Evolutionary conservation across 1,140 invertebrate genomes (phyloP).

Genomic region (Drosophila kohkoa): DNA sequence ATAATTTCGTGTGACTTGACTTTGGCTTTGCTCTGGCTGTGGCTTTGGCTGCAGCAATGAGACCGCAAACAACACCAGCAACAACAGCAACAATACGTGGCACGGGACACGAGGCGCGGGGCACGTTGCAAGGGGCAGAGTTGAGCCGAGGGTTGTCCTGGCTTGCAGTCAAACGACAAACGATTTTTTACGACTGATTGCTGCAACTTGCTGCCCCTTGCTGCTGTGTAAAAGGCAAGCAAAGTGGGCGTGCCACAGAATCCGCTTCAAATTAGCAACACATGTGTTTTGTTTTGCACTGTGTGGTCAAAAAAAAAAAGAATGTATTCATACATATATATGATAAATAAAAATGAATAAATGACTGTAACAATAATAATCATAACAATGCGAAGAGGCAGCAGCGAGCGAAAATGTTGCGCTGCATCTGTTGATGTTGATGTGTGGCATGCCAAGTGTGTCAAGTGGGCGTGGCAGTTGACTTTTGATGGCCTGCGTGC

Average conservation of each 20-base stretch:
- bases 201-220: conserved; percentile 23
- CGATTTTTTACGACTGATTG: conserved; percentile 36
- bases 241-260: conserved; percentile 67
- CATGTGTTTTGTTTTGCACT: conserved; percentile 54
- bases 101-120: not conserved
- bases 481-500: conserved; percentile 57
- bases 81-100: conserved; percentile 13
- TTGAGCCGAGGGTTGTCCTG: conserved; percentile 46
- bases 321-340: too few relatives aligned
- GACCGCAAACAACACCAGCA: conserved; percentile 12
- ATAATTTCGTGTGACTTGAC: conserved; percentile 79
- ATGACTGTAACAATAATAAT: conserved; percentile 14
- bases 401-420: conserved; percentile 27
- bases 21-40: conserved; percentile 26
- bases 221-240: not conserved
- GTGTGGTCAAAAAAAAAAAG: not conserved
- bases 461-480: conserved; percentile 63
- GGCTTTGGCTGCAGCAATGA: conserved; percentile 23
- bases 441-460: not conserved
- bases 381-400: conserved; percentile 12
- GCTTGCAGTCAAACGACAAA: conserved; percentile 37
- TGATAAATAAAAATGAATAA: conserved; percentile 4
- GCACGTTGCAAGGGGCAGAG: not conserved
- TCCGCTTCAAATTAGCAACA: conserved; percentile 62
- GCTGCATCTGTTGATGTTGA: conserved; percentile 73